phyloP scores from a whole-genome alignment of 2,113 vertebrate species.

The Cisticola juncidis region DNA sequence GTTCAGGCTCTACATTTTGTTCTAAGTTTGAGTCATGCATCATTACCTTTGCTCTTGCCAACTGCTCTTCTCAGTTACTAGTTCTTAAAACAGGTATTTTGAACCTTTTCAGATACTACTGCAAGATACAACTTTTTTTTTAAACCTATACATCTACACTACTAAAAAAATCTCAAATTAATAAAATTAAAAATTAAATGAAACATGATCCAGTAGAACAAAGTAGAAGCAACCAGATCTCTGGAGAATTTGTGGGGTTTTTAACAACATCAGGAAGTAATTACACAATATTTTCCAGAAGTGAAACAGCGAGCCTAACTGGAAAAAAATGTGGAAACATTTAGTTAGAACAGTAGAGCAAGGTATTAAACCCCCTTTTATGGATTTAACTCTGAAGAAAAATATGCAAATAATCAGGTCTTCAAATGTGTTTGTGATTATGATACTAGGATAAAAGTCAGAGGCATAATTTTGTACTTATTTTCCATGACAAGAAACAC shows the following conservation, averaged over 20 bases:
- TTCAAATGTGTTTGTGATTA: slow-evolving; percentile 76
- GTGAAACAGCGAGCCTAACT: slow-evolving; percentile 79
- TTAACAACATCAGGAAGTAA: slow-evolving; percentile 76
- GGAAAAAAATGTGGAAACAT: slow-evolving; percentile 82
- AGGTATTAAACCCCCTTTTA: slow-evolving; percentile 78
- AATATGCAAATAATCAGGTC: slow-evolving; percentile 80
- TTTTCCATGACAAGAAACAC: slow-evolving; percentile 54
- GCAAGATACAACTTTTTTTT: not conserved
- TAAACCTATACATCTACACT: not conserved
- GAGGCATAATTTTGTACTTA: slow-evolving; percentile 51
- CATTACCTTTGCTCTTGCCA: slow-evolving; percentile 59
- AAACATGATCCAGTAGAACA: slow-evolving; percentile 67
- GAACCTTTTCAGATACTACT: slow-evolving; percentile 3
- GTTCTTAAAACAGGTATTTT: not conserved
- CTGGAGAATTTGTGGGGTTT: slow-evolving; percentile 66
- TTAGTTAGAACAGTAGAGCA: slow-evolving; percentile 83
- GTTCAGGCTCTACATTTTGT: slow-evolving; percentile 26
- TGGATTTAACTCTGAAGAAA: slow-evolving; percentile 78
- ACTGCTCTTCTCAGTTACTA: not conserved
- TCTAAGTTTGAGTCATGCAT: slow-evolving; percentile 40
- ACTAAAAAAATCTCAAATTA: slow-evolving; percentile 61
- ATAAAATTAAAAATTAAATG: slow-evolving; percentile 66
- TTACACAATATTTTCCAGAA: slow-evolving; percentile 82
- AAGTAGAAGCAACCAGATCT: slow-evolving; percentile 62
- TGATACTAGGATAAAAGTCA: slow-evolving; percentile 71